These are phyloP conservation scores for Drosophila testacea DNA, from an alignment of 2,888 invertebrate genomes.

Conservation along the genomic window DNA sequence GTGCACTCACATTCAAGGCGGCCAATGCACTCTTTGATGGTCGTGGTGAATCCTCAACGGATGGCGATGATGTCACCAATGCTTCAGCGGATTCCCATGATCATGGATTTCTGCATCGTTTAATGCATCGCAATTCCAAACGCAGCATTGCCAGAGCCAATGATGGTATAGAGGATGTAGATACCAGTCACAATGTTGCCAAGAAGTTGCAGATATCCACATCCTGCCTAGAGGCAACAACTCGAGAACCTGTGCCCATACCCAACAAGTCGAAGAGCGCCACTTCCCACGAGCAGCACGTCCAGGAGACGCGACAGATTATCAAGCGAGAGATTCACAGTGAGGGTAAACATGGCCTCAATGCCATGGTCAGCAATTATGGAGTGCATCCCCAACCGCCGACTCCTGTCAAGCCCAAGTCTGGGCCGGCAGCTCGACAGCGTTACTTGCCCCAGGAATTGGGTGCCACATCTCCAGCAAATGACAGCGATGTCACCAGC, in stretches of 20 bases:
- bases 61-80: conserved; percentile 65
- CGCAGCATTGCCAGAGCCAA: conserved; percentile 88
- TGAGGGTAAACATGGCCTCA: conserved; percentile 86
- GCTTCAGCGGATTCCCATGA: conserved; percentile 84
- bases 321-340: conserved; percentile 85
- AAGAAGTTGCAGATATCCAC: conserved; percentile 79
- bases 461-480: conserved; percentile 57
- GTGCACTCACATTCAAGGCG: conserved; percentile 67
- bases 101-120: conserved; percentile 88
- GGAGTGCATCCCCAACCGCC: conserved; percentile 61
- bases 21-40: conserved; percentile 70
- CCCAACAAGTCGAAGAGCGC: conserved; percentile 67
- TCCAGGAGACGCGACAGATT: conserved; percentile 80
- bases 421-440: conserved; percentile 87
- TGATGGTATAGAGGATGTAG: conserved; percentile 74
- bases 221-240: conserved; percentile 61
- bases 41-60: conserved; percentile 66
- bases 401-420: conserved; percentile 81
- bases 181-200: conserved; percentile 77
- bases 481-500: conserved; percentile 49
- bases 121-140: conserved; percentile 89
- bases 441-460: conserved; percentile 87
- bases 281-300: conserved; percentile 74
- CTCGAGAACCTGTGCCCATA: conserved; percentile 47
- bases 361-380: conserved; percentile 77